Base-by-base conservation (phyloP, 2,888 invertebrate genomes). In the Troides helena region DNA sequence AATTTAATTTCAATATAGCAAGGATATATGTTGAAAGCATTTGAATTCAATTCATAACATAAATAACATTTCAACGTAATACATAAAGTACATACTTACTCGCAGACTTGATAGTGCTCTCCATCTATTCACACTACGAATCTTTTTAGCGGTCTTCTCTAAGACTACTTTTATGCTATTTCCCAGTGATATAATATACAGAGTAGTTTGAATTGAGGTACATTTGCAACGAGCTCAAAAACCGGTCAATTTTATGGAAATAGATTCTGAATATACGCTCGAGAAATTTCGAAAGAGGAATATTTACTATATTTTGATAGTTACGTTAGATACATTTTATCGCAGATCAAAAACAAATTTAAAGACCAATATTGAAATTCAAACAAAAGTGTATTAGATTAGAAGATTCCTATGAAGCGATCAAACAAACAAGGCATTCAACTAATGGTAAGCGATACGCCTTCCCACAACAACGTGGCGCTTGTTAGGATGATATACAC, bases 211-310 rank as follows among this genome's bases (percentile, higher is more conserved):
- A 80, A 82, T 77, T 72, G 75, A 30, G 73, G 75, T 78, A 76
- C 78, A 79, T 83, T 86, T 86, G 85, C 81, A 85, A 83, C 79
- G 76, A 76, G 79, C 82, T 85, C 85, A 84, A 85, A 81, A 81
- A 76, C 77, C 76, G 78, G 76, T 79, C 75, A 76, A 77, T 78
- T 77, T 75, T 64, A 66, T 62, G 78, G 77, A 80, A 85, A 82
- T 83, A 80, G 78, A 81, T 82, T 83, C 79, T 78, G 78, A 79
- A 76, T 77, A 74, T 74, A 75, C 63, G 61, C 50, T 72, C 67
- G 69, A 66, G 75, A 74, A 72, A 69, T 74, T 78, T 80, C 62
- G 67, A 59, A 59, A 71, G 70, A 39, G 62, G 46, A 17, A 14
- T 46, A 61, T 59, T 53, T 62, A 30, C 2, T 30, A 30, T 30